A percentile compares a stretch with the other conserved stretches of the same genome.
Evolutionary conservation across 2,113 vertebrate genomes (phyloP).

Genomic region (Calyptomena viridis): DNA sequence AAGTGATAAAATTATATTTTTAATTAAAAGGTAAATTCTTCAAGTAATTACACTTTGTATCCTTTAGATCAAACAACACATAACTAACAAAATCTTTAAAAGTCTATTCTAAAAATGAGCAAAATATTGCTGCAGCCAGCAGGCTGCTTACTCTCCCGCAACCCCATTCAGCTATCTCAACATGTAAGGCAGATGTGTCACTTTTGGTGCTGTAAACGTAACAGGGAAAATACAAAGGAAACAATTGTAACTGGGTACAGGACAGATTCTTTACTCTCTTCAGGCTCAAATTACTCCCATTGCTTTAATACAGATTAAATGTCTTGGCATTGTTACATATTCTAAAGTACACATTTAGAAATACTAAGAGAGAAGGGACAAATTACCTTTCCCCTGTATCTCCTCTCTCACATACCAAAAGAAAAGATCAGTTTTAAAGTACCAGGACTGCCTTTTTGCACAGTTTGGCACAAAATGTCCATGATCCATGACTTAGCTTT

Average conservation of each 20-base stretch:
- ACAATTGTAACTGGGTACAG: neutral
- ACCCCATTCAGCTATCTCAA: neutral
- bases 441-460: neutral
- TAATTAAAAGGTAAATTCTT: neutral
- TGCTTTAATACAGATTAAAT: neutral
- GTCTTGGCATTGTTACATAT: neutral
- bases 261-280: neutral
- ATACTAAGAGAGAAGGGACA: neutral
- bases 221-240: neutral
- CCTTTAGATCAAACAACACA: neutral
- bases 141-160: neutral
- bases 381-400: neutral
- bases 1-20: neutral
- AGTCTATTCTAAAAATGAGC: neutral
- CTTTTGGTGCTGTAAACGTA: neutral
- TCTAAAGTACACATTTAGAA: neutral
- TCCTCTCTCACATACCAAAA: neutral
- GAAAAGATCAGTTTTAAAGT: neutral
- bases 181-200: neutral
- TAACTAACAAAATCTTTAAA: neutral
- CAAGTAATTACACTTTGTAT: neutral
- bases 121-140: neutral
- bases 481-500: neutral
- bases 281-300: neutral
- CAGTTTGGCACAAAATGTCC: neutral